Evolutionary conservation across 2,113 vertebrate genomes (phyloP).

Genomic region (Bubalus kerabau): DNA sequence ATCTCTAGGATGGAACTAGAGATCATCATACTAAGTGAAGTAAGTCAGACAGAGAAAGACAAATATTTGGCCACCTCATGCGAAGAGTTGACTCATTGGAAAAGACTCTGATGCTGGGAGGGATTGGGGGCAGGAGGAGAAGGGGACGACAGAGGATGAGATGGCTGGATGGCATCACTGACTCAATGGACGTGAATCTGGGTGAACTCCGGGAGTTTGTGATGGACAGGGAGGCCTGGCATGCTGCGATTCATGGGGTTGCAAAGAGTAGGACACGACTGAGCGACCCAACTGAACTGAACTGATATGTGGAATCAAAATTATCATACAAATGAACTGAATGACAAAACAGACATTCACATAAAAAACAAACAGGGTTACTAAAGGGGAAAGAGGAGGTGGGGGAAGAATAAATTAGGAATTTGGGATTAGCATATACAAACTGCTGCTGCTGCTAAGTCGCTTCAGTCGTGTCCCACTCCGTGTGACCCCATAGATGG

Average conservation of each 20-base stretch:
- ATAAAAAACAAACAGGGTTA: background rate
- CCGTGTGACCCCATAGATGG: background rate
- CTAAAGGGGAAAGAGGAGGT: background rate
- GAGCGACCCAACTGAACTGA: too few relatives aligned
- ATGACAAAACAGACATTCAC: background rate
- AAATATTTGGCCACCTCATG: background rate
- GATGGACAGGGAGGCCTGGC: too few relatives aligned
- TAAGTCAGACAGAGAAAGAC: background rate
- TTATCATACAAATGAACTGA: background rate
- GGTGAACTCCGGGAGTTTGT: too few relatives aligned
- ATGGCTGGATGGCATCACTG: too few relatives aligned
- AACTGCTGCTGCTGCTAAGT: background rate
- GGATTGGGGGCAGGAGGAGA: too few relatives aligned
- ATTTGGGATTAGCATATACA: background rate
- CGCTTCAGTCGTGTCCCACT: background rate
- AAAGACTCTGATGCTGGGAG: too few relatives aligned
- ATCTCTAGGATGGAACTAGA: background rate
- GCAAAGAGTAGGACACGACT: too few relatives aligned
- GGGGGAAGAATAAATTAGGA: background rate
- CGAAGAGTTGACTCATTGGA: too few relatives aligned
- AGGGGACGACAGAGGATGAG: too few relatives aligned
- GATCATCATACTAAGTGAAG: background rate
- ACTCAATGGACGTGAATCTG: too few relatives aligned
- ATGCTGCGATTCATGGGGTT: too few relatives aligned
- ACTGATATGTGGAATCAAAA: background rate